Evolutionary conservation across 2,113 vertebrate species (phyloP).

Genomic region (Phaethornis superciliosus): DNA sequence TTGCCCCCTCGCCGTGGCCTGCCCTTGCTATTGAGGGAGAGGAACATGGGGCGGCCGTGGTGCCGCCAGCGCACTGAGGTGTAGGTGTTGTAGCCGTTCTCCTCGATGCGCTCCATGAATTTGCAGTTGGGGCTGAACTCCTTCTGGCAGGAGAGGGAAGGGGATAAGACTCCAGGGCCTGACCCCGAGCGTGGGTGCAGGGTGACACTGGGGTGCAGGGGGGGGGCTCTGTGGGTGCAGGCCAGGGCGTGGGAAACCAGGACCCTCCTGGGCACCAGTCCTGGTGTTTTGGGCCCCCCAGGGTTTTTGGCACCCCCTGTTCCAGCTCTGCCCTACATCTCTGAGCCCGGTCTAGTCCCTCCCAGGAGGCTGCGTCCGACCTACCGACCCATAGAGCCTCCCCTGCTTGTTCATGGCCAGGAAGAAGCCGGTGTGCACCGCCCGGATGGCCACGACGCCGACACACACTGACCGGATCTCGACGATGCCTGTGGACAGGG

Average conservation of each 20-base stretch:
- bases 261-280: not conserved
- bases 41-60: conserved; percentile 88
- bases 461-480: conserved; percentile 93
- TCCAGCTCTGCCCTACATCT: not conserved
- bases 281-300: not conserved
- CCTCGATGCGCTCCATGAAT: conserved; percentile 92
- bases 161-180: not conserved
- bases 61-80: conserved; percentile 87
- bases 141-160: conserved; percentile 75
- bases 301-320: not conserved
- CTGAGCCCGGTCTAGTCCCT: not conserved
- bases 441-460: conserved; percentile 90
- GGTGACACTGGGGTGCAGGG: not conserved
- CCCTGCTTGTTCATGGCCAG: conserved; percentile 93
- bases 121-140: conserved; percentile 89
- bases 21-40: conserved; percentile 86
- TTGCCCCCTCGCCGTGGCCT: conserved; percentile 79
- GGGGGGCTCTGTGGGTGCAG: not conserved
- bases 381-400: conserved; percentile 91
- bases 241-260: not conserved
- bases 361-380: conserved; percentile 47
- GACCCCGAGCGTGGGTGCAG: not conserved
- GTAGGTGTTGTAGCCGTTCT: conserved; percentile 95
- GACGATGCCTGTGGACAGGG: conserved; percentile 80
- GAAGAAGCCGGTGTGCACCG: conserved; percentile 90